Evolutionary conservation across 1,140 invertebrate genomes (phyloP), one percentile per base, ranked within the genome.

Genomic region (Trinorchestia longiramus): DNA sequence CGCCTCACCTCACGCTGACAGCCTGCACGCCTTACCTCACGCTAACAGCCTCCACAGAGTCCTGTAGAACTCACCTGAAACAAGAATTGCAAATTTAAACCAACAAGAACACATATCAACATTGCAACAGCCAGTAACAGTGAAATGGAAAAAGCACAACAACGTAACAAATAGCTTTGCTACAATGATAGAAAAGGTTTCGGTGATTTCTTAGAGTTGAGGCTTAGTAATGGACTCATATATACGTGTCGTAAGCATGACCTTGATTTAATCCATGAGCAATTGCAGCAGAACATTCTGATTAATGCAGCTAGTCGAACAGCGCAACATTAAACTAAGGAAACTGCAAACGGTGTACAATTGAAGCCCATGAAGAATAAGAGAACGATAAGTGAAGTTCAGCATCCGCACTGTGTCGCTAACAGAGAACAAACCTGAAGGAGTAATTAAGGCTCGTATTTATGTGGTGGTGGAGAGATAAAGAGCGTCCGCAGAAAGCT

Each of bases 401-500:
- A 23, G 62, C 62, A 77, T 77, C 28, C 62, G 40, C 41, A 43
- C 36, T 6, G 92, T 94, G 92, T 94, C 44, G 92, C 92, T 94
- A 40, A 43, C 88, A 40, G 92, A 94, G 47, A 36, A 94, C 36
- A 94, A 94, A 43, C 43, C 88, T 42, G 41, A 43, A 44, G 41
- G 41, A 91, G 88, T 42, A 91, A 91, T 91, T 94, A 45, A 94
- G 92, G 44, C 17, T 43, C 41, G 92, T 94, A 94, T 94, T 94
- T 94, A 94, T 94, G 44, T 44, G 44, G 92, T 94, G 44, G 92
- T 23, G 92, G 41, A 11, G 92, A 94, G 92, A 94, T 94, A 94
- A 94, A 43, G 43, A 94, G 92, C 90, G 44, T 15, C 92, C 17
- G 41, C 43, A 94, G 92, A 94, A 43, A 94, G 92, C 92, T 47